Conservation (phyloP, 2,113 vertebrate genomes). For the Phalacrocorax pelagicus region DNA sequence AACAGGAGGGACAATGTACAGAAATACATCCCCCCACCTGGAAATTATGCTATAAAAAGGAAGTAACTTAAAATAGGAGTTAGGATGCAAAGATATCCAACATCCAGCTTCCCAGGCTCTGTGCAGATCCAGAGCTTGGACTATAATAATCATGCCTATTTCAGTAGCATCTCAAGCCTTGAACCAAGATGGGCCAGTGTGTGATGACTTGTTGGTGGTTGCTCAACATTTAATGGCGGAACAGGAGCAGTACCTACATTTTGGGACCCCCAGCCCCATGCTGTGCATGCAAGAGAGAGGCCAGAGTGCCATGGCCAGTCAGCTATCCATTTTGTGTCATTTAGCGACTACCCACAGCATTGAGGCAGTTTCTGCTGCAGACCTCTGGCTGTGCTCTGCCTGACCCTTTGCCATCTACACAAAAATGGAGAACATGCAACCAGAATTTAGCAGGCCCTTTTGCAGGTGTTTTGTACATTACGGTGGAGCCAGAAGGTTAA, state of each 20-base stretch:
- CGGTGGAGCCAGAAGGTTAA: neutral
- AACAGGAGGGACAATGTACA: slow-evolving; percentile 49
- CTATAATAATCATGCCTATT: neutral
- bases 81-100: slow-evolving; percentile 1
- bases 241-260: neutral
- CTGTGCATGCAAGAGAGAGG: accelerated
- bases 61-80: slow-evolving; percentile 67
- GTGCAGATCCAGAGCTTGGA: neutral
- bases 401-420: neutral
- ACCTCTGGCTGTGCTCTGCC: neutral
- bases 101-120: slow-evolving; percentile 24
- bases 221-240: neutral
- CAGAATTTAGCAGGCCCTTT: neutral
- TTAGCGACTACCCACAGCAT: neutral
- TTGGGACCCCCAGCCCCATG: neutral
- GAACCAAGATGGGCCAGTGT: neutral
- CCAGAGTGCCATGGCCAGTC: accelerated
- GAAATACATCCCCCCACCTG: slow-evolving; percentile 46
- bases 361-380: neutral
- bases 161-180: neutral
- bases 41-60: slow-evolving; percentile 49
- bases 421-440: neutral
- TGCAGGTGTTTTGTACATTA: neutral
- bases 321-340: neutral
- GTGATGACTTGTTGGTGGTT: neutral